Conservation (phyloP, 2,797 vertebrate species). For the Acanthornis magna region DNA sequence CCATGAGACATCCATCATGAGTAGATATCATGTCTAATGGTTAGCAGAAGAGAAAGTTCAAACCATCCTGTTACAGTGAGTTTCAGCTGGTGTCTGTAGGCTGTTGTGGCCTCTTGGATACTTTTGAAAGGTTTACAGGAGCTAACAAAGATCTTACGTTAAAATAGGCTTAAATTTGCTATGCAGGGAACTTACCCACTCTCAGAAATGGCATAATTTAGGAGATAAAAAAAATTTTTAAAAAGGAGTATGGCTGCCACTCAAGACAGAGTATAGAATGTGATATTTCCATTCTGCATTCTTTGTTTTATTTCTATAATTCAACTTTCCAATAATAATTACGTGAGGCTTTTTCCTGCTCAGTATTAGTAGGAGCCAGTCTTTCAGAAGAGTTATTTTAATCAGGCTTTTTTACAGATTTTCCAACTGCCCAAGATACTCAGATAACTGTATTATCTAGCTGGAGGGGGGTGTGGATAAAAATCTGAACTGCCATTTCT, state of each 20-base stretch:
- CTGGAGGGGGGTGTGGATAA: not conserved
- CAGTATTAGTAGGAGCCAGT: not conserved
- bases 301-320: not conserved
- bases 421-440: not conserved
- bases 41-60: not conserved
- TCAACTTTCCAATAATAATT: not conserved
- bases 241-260: not conserved
- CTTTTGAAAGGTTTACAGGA: not conserved
- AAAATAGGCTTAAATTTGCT: not conserved
- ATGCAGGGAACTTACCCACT: not conserved
- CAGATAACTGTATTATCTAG: not conserved
- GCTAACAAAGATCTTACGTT: not conserved
- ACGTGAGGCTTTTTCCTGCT: fast-evolving
- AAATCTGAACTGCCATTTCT: not conserved
- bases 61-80: not conserved
- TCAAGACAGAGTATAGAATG: not conserved
- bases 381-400: not conserved
- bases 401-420: not conserved
- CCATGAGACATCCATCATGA: not conserved
- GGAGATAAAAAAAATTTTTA: not conserved
- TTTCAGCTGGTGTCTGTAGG: not conserved
- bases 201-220: not conserved
- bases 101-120: not conserved
- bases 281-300: not conserved
- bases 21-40: not conserved